phyloP scores from a whole-genome alignment of 2,113 vertebrate genomes.

The Merops nubicus region DNA sequence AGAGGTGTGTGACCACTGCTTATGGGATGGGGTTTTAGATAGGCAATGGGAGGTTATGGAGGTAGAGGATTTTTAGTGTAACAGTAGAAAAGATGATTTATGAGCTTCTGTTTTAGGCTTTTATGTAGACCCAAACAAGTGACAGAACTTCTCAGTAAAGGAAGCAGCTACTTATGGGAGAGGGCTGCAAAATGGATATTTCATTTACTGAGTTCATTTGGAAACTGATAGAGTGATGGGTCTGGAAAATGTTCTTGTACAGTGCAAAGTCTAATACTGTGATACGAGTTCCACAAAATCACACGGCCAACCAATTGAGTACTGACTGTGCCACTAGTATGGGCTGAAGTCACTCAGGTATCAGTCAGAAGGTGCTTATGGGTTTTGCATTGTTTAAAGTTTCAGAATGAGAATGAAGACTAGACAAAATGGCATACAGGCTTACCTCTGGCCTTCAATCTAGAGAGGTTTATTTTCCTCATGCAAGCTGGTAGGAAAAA shows the following conservation, averaged over 20 bases:
- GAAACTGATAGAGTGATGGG: not conserved
- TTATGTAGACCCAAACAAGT: not conserved
- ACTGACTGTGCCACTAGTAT: not conserved
- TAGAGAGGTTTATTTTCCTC: not conserved
- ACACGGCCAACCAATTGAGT: not conserved
- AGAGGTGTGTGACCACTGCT: not conserved
- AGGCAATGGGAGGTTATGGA: not conserved
- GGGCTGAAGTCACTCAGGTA: not conserved
- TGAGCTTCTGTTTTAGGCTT: not conserved
- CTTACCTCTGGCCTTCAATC: not conserved
- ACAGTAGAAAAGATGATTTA: not conserved
- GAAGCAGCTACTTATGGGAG: not conserved
- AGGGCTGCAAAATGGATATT: not conserved
- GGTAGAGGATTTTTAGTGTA: not conserved
- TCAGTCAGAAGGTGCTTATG: not conserved
- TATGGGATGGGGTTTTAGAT: not conserved
- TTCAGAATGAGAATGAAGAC: not conserved
- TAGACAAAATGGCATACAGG: not conserved
- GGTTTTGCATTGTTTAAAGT: not conserved
- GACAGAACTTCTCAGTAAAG: not conserved
- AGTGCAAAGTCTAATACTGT: not conserved
- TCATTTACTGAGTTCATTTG: not conserved
- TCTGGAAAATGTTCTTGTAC: not conserved
- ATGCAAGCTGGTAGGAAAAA: not conserved
- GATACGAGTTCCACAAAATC: not conserved